A percentile compares a stretch with the other conserved stretches of the same genome.
phyloP scores from a whole-genome alignment of 2,888 invertebrate genomes.

The Dexiosoma caninum region DNA sequence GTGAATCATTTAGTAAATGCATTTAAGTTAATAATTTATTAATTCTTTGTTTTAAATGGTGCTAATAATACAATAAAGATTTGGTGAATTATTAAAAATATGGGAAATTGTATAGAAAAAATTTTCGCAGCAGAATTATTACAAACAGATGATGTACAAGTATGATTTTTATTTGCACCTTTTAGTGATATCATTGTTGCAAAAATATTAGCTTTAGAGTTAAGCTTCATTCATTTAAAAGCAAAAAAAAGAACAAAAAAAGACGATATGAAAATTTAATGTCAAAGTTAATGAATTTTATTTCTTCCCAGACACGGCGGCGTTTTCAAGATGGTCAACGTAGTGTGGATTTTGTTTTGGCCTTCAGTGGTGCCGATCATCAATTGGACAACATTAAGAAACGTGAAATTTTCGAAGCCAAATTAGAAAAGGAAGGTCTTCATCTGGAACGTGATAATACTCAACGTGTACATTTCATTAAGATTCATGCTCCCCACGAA shows the following conservation, averaged over 20 bases:
- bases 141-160: conserved; percentile 40
- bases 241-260: too few species aligned
- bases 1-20: conserved; percentile 29
- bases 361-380: conserved; percentile 79
- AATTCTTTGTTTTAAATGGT: neutral
- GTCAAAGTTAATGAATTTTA: too few species aligned
- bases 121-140: conserved; percentile 20
- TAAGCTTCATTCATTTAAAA: neutral
- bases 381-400: conserved; percentile 75
- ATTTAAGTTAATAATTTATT: conserved; percentile 8
- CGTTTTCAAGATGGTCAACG: conserved; percentile 79
- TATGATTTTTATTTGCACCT: conserved; percentile 46
- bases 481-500: conserved; percentile 85
- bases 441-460: conserved; percentile 81
- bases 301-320: conserved; percentile 77
- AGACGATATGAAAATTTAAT: too few species aligned
- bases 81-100: conserved; percentile 16
- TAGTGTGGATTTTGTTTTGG: conserved; percentile 82
- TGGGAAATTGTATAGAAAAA: conserved; percentile 59
- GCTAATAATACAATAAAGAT: neutral
- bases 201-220: neutral
- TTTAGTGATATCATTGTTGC: too few species aligned
- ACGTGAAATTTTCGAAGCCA: conserved; percentile 81
- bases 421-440: conserved; percentile 81
- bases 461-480: conserved; percentile 83